These are phyloP conservation scores for Pardalotus punctatus DNA, from an alignment of 2,113 vertebrate species.

Conservation along the genomic window DNA sequence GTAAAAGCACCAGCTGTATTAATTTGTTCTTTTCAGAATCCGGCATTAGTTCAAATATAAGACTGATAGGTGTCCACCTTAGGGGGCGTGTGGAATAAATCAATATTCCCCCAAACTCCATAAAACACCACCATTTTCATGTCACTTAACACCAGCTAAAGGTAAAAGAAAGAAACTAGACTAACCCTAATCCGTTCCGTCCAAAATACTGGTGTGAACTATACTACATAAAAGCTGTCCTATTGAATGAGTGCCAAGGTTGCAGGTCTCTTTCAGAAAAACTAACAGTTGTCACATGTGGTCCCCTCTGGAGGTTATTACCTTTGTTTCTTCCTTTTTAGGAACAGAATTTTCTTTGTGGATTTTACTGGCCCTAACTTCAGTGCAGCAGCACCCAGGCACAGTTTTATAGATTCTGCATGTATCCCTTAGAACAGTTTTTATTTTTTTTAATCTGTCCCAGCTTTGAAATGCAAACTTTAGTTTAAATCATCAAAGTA, in stretches of 20 bases:
- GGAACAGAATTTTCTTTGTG: background rate
- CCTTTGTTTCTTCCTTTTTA: background rate
- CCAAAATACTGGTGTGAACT: background rate
- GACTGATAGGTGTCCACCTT: background rate
- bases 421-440: fast-evolving
- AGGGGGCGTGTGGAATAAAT: background rate
- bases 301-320: background rate
- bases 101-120: background rate
- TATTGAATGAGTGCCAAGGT: background rate
- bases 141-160: background rate
- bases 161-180: background rate
- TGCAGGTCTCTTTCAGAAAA: background rate
- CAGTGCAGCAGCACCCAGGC: background rate
- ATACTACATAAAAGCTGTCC: background rate
- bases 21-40: background rate
- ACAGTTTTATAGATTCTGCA: background rate
- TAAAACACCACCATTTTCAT: background rate
- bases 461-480: background rate
- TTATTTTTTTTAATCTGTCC: background rate
- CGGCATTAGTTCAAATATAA: background rate
- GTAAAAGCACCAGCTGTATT: background rate
- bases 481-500: background rate
- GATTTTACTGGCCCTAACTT: background rate
- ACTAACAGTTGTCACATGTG: background rate
- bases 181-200: background rate